Conservation (phyloP, 1,140 invertebrate genomes). For the Radopholus similis region DNA sequence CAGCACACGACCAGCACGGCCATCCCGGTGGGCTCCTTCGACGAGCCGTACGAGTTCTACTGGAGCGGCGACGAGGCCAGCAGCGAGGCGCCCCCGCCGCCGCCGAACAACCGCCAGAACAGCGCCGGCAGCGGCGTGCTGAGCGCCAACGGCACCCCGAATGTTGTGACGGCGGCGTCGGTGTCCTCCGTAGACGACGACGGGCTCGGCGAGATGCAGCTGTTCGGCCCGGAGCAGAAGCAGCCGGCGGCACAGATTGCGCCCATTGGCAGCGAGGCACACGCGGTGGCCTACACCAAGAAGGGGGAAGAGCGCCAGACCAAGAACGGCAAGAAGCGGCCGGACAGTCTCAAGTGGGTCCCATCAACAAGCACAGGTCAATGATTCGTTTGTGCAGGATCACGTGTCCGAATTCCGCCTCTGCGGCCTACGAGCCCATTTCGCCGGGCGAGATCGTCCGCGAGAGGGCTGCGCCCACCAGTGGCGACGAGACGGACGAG, state of each 20-base stretch:
- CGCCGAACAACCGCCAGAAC: background rate
- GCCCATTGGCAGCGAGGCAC: constrained; percentile 10
- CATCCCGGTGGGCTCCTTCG: constrained; percentile 11
- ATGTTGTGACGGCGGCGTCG: constrained; percentile 4
- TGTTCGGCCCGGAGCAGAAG: background rate
- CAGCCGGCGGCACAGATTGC: background rate
- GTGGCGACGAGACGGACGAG: background rate
- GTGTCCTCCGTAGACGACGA: constrained; percentile 13
- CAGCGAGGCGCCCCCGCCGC: background rate
- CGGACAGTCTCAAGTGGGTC: constrained; percentile 2
- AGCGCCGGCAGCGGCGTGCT: background rate
- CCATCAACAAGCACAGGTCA: too few species aligned
- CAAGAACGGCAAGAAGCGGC: background rate
- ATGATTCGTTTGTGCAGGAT: background rate
- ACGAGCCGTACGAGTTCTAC: constrained; percentile 25
- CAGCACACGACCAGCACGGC: background rate
- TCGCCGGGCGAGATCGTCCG: constrained; percentile 8
- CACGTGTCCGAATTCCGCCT: background rate
- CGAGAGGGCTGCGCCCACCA: background rate
- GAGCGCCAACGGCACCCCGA: background rate
- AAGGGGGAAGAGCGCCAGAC: background rate
- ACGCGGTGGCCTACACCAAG: background rate
- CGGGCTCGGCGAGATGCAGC: background rate
- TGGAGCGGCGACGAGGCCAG: constrained; percentile 20
- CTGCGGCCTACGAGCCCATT: constrained; percentile 10